These are phyloP conservation scores for Imbricaverruca yamaguchii DNA, from an alignment of 2,888 invertebrate species.

Conservation along the genomic window DNA sequence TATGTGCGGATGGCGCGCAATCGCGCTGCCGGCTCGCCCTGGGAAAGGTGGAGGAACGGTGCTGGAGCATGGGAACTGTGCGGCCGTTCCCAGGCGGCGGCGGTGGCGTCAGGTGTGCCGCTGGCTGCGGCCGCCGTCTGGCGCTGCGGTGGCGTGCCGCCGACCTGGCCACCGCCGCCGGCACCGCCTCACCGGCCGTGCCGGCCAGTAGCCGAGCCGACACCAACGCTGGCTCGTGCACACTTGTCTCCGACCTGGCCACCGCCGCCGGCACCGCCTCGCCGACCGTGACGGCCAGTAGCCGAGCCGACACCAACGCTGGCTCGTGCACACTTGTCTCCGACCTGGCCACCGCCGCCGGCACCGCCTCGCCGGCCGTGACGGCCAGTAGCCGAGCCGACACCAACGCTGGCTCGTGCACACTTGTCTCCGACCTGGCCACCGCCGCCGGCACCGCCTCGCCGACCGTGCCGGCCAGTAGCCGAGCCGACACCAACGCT, in stretches of 20 bases:
- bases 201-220: background rate
- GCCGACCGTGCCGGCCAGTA: no score
- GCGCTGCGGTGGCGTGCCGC: background rate
- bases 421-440: background rate
- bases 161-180: background rate
- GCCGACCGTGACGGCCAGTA: no score
- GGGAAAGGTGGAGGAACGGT: slow-evolving; percentile 7
- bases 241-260: background rate
- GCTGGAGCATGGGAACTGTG: background rate
- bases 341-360: background rate
- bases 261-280: no score
- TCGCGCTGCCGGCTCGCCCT: background rate
- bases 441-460: no score
- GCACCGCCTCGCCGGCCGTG: background rate
- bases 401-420: background rate
- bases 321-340: no score
- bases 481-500: no score
- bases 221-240: background rate
- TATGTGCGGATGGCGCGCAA: slow-evolving; percentile 18
- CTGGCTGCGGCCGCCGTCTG: background rate
- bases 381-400: background rate
- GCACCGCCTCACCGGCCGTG: background rate
- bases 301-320: no score
- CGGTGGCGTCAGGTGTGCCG: background rate
- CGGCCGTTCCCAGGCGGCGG: background rate